Evolutionary conservation across 1,140 invertebrate genomes (phyloP), one percentile per base, ranked within the genome.

Genomic region (Aphidius ervi): DNA sequence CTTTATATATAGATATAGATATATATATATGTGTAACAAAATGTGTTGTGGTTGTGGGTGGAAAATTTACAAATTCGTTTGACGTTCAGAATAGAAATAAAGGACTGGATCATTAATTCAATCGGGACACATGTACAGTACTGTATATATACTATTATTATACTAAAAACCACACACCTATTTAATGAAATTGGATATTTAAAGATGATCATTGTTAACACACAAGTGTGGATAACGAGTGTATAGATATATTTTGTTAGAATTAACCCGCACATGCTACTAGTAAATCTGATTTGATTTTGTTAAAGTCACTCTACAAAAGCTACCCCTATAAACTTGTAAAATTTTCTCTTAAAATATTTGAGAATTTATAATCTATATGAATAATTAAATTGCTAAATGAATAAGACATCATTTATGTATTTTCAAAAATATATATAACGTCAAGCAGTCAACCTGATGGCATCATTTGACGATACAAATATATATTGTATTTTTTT

Each of bases 191-290:
- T 43, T 10, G 7, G 42, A 43, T 43, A 43, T 43, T 43, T 7
- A 43, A 43, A 43, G 42, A 43, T 40, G 46, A 62, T 52, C 20
- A n/a, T 20, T 31, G 23, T 31, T 31, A 40, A 58, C 53, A 56
- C 42, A 40, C 55, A 46, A 43, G 45, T 43, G 46, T 20, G 48
- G 56, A 62, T 58, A 53, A 62, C 56, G 56, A 62, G 56, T 43
- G 50, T 31, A 56, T 40, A 39, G 53, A 40, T 62, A 54, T 46
- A 48, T 10, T 16, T 58, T 43, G 47, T 47, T 53, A 57, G 55
- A 60, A 60, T 57, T 50, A 56, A 67, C 69, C 69, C 69, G 69
- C 69, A 71, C 67, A 52, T 66, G 48, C 49, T 61, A 65, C 63
- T 58, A 59, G 63, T n/a, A 41, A 43, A 59, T 46, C 50, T 52